These are phyloP conservation scores for Drosophila guanche DNA, from an alignment of 1,140 invertebrate genomes.

Conservation along the genomic window DNA sequence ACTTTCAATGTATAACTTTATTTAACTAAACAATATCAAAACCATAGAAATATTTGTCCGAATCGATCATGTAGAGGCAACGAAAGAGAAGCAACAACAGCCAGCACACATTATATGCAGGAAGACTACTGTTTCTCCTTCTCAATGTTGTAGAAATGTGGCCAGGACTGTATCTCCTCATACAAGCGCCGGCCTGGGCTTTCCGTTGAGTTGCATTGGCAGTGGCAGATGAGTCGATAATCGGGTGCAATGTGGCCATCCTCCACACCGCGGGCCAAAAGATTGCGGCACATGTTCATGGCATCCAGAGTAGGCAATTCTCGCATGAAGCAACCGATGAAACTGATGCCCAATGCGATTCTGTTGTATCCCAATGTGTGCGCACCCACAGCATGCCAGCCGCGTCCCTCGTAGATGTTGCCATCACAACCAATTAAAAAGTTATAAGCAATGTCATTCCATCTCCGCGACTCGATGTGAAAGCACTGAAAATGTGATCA, in stretches of 20 bases:
- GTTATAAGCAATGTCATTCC: conserved; percentile 87
- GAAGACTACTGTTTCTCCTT: conserved; percentile 38
- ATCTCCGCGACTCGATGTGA: conserved; percentile 85
- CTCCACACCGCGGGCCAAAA: conserved; percentile 83
- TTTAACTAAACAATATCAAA: too few relatives aligned
- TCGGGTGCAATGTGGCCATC: conserved; percentile 83
- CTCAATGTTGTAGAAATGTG: conserved; percentile 75
- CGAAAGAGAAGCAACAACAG: conserved; percentile 15
- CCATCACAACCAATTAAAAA: conserved; percentile 88
- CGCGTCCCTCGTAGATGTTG: conserved; percentile 87
- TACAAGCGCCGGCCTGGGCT: conserved; percentile 77
- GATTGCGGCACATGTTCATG: conserved; percentile 73
- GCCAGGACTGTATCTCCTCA: conserved; percentile 79
- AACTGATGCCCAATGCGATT: conserved; percentile 86
- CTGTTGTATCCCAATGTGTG: conserved; percentile 88
- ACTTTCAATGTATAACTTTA: conserved; percentile 1
- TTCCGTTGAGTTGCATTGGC: conserved; percentile 84
- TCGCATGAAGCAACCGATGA: conserved; percentile 86
- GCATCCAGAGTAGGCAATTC: conserved; percentile 75
- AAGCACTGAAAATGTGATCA: conserved; percentile 83
- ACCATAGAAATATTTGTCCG: conserved; percentile 12
- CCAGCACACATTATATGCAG: background rate
- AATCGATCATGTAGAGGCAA: conserved; percentile 20
- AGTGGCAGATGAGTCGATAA: conserved; percentile 84
- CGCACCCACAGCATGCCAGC: conserved; percentile 87